phyloP scores from a whole-genome alignment of 2,888 invertebrate genomes.

The Abscondita cerata region DNA sequence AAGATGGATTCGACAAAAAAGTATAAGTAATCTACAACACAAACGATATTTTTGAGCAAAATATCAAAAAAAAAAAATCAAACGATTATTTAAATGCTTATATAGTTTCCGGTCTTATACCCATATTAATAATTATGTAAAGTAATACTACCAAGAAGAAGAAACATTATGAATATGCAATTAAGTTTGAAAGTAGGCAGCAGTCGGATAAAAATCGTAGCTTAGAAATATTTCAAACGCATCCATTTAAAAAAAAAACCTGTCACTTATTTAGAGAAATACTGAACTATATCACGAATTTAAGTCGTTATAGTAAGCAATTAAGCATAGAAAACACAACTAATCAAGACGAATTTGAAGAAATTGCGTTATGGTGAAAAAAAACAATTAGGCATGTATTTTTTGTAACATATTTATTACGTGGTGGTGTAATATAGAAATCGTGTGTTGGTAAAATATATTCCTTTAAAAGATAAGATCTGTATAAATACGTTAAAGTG shows the following conservation, averaged over 20 bases:
- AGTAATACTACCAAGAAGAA: slow-evolving; percentile 3
- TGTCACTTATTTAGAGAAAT: slow-evolving; percentile 29
- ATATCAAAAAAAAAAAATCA: no score
- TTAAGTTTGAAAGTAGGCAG: slow-evolving; percentile 17
- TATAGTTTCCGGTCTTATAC: neutral
- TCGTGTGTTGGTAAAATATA: no score
- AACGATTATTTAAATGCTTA: no score
- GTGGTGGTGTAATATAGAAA: no score
- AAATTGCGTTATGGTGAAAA: no score
- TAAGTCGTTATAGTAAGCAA: slow-evolving; percentile 22
- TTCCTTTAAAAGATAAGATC: slow-evolving; percentile 19
- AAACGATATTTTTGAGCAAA: no score
- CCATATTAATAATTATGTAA: slow-evolving; percentile 8
- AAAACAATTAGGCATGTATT: no score
- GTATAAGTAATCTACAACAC: no score
- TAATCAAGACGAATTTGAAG: no score
- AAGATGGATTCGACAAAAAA: no score
- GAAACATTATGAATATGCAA: slow-evolving; percentile 13
- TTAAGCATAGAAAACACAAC: slow-evolving; percentile 2
- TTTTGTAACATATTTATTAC: no score
- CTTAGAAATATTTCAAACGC: slow-evolving; percentile 19
- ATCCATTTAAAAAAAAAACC: slow-evolving; percentile 28
- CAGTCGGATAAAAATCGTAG: slow-evolving; percentile 23
- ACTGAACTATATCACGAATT: slow-evolving; percentile 26
- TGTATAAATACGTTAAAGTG: slow-evolving; percentile 5